phyloP scores from a whole-genome alignment of 2,113 vertebrate species.

The Toxostoma redivivum region DNA sequence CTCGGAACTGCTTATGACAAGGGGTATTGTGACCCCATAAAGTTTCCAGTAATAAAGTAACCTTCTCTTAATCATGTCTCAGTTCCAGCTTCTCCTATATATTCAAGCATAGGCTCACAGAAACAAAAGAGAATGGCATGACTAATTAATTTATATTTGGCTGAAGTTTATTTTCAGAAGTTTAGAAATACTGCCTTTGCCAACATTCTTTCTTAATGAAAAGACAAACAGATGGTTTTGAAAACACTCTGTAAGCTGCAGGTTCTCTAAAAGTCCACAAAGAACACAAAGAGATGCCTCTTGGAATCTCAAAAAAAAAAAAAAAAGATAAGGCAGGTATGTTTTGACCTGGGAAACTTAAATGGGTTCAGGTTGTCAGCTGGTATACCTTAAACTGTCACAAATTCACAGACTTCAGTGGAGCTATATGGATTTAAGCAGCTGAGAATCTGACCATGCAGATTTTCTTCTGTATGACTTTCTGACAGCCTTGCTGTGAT shows the following conservation, averaged over 20 bases:
- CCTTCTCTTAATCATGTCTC: not conserved
- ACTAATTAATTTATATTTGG: not conserved
- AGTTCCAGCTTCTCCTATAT: not conserved
- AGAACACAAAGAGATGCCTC: not conserved
- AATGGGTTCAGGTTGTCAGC: not conserved
- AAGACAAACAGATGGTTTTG: not conserved
- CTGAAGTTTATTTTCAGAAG: not conserved
- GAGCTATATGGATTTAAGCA: constrained; percentile 14
- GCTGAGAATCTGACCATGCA: constrained; percentile 23
- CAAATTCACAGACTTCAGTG: not conserved
- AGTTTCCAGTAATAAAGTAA: not conserved
- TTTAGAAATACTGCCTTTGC: not conserved
- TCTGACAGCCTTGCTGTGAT: not conserved
- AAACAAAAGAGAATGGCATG: not conserved
- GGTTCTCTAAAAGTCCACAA: not conserved
- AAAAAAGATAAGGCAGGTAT: not conserved
- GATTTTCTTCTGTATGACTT: not conserved
- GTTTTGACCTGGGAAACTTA: not conserved
- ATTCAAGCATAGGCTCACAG: not conserved
- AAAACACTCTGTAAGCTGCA: not conserved
- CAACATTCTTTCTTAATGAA: not conserved
- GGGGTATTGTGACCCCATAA: not conserved
- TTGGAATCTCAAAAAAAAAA: not conserved
- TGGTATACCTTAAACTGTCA: not conserved
- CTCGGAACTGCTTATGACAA: not conserved